Percentiles rank a stretch among this genome's conserved stretches.
These are phyloP conservation scores for Cryptocheilus praepositus DNA, from an alignment of 2,888 invertebrate genomes.

Conservation along the genomic window DNA sequence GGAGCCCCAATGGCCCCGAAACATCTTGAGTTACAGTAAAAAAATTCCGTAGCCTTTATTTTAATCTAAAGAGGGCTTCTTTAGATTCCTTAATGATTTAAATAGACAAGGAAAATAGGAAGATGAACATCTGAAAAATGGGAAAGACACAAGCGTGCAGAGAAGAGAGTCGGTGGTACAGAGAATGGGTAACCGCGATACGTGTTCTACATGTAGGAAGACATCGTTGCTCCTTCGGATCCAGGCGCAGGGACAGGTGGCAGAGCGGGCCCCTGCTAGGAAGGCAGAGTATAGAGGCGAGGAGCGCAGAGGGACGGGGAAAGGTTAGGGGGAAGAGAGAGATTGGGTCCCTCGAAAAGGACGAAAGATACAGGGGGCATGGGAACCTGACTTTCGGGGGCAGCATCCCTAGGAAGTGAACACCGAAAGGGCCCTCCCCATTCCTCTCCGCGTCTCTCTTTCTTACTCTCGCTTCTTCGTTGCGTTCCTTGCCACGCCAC, in stretches of 20 bases:
- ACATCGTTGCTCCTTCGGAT: conserved; percentile 62
- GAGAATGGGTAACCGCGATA: conserved; percentile 64
- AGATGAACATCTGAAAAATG: too few relatives aligned
- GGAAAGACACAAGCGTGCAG: too few relatives aligned
- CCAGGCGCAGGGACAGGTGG: conserved; percentile 74
- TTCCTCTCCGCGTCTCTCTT: conserved; percentile 18
- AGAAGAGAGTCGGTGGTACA: conserved; percentile 40
- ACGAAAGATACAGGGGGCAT: conserved; percentile 63
- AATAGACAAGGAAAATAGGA: too few relatives aligned
- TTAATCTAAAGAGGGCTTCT: too few relatives aligned
- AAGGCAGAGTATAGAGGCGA: conserved; percentile 8
- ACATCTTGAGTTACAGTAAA: too few relatives aligned
- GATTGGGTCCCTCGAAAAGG: conserved; percentile 37
- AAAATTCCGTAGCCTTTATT: too few relatives aligned
- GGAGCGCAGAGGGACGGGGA: conserved; percentile 19
- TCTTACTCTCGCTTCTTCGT: conserved; percentile 13
- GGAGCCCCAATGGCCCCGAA: too few relatives aligned
- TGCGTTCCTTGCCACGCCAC: conserved; percentile 18
- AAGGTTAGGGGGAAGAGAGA: conserved; percentile 27
- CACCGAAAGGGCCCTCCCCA: conserved; percentile 44
- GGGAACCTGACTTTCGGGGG: conserved; percentile 74
- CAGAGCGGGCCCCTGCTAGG: conserved; percentile 54
- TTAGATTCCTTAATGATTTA: too few relatives aligned
- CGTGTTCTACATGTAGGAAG: conserved; percentile 72
- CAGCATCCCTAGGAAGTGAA: conserved; percentile 73